Base-by-base conservation (phyloP, 37 sponge, comb jelly and placozoan species). In the Spongia lamella region DNA sequence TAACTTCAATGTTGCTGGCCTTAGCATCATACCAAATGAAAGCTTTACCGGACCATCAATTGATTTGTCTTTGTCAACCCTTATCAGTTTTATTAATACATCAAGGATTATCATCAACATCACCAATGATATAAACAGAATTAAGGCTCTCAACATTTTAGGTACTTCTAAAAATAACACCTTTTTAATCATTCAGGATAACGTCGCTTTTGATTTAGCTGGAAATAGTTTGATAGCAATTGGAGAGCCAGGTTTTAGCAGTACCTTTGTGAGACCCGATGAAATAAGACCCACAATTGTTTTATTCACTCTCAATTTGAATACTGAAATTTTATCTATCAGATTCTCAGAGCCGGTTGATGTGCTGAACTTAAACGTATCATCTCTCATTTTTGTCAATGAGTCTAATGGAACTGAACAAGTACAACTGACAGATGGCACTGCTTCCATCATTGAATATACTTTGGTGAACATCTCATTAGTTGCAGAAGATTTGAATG, bases 341-440 rank as follows among this genome's bases (percentile, higher is more conserved):
- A 78, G 76, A 26, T 93, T 89, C 71, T 52, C 70, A 61, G 93
- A 93, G 32, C 62, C 73, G 3, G 63, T 93, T 0, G 76, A 93
- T 50, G 68, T 79, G 11, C 61, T 67, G 32, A 57, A 89, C 21
- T 38, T 78, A 3, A 54, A 56, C 33, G 61, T 66, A 22, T 62
- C 78, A 26, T 65, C 77, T 6, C 72, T 88, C 25, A 43, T 39
- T 6, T 49, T 93, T 27, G 36, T 76, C 27, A 74, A 83, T 53
- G 66, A 11, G 7, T 65, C 75, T 34, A 79, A 38, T 92, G 84
- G 88, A 7, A 19, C 53, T 1, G 70, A 77, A 31, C 49, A 60
- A 32, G 55, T 81, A 14, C 36, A 53, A 36, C 59, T 92, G 29
- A 75, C 61, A 16, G 66, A 58, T 31, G 53, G 47, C 27, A 6